Evolutionary conservation across 2,888 invertebrate genomes (phyloP), one percentile per base, ranked within the genome.

Genomic region (Eueremaeus valkanovi): DNA sequence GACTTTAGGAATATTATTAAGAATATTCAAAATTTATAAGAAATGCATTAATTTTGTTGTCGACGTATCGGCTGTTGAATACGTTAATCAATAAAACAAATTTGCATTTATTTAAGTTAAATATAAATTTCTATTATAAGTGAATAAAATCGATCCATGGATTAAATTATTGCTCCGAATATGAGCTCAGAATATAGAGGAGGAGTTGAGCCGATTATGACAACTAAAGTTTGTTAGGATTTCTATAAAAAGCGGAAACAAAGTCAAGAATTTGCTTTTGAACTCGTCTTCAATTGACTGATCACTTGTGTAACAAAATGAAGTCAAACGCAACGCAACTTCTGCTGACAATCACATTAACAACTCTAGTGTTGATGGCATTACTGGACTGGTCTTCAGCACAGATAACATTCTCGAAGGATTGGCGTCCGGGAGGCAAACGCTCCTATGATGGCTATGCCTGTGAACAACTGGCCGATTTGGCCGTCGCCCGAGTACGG

Each of bases 371-470:
- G 18, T 0, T 45, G 16, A 45, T 45, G 18, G 27, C 29, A 1
- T 27, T 29, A 24, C 16, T 70, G 1, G 29, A 70, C 45, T 27
- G 24, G n/a, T 42, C 75, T 40, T 58, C 58, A 11, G 72, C 66
- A n/a, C 75, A 75, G 31, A 75, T 75, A 18, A 75, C 75, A 21
- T 75, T 75, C 72, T 75, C 75, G 9, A 75, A 75, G 36, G 75
- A 75, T 42, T 75, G 75, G 75, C 72, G 75, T 42, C 72, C 75
- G 13, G 75, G 75, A 18, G 75, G 75, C 13, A 75, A 75, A 63
- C 55, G 75, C 8, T 72, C 75, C 18, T 33, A 36, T 31, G 29
- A 58, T 33, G 27, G 42, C 33, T 31, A 45, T 42, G 16, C 18
- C 9, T 73, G 58, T 31, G 42, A 70, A 27, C 42, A 42, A 36